Evolutionary conservation across 2,888 invertebrate species (phyloP).

Genomic region (Liodrosophila aerea): DNA sequence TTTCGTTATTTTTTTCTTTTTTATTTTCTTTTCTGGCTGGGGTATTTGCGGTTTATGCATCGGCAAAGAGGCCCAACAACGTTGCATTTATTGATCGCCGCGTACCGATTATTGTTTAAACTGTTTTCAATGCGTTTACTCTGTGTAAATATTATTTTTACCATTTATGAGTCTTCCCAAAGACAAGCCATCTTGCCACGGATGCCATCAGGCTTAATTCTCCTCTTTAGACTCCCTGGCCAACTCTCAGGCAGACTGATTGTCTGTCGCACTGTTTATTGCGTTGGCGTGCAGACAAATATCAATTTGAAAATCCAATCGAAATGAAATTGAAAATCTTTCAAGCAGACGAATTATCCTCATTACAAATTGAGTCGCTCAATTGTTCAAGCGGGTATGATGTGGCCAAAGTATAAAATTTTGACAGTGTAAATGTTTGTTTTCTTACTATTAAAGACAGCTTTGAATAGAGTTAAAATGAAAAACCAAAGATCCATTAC

Average conservation of each 20-base stretch:
- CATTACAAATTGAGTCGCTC: slow-evolving; percentile 31
- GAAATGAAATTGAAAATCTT: slow-evolving; percentile 63
- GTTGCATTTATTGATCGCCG: slow-evolving; percentile 73
- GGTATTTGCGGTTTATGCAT: slow-evolving; percentile 40
- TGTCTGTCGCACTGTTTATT: slow-evolving; percentile 39
- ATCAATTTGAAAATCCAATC: slow-evolving; percentile 61
- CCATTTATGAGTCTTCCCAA: slow-evolving; percentile 67
- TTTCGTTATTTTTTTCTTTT: slow-evolving; percentile 15
- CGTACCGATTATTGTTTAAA: slow-evolving; percentile 78
- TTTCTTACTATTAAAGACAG: too few species aligned
- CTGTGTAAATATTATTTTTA: slow-evolving; percentile 77
- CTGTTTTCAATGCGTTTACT: slow-evolving; percentile 79
- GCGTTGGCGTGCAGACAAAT: slow-evolving; percentile 67
- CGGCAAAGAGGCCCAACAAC: slow-evolving; percentile 11
- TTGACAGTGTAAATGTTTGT: too few species aligned
- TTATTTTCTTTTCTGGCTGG: slow-evolving; percentile 27
- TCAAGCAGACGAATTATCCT: slow-evolving; percentile 45
- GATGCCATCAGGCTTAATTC: slow-evolving; percentile 3
- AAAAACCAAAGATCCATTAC: too few species aligned
- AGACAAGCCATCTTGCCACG: slow-evolving; percentile 19
- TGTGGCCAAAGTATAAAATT: too few species aligned
- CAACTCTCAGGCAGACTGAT: slow-evolving; percentile 25
- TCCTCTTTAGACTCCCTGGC: background rate
- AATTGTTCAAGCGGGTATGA: background rate
- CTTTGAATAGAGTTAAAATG: too few species aligned